Evolutionary conservation across 2,888 invertebrate species (phyloP).

Genomic region (Leptopilina myrica): DNA sequence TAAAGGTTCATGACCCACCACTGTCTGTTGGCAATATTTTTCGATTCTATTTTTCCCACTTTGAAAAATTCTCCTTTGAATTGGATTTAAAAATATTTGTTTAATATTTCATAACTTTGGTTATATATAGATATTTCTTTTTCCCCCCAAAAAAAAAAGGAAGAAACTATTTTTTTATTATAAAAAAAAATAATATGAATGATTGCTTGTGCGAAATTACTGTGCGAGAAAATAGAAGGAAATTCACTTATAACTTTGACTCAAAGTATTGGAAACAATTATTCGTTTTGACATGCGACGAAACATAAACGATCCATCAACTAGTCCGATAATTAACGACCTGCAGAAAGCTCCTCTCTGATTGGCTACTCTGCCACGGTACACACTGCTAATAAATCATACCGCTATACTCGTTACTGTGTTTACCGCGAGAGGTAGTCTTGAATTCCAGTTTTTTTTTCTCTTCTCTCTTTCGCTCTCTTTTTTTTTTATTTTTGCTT

Average conservation of each 20-base stretch:
- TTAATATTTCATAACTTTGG: too few relatives aligned
- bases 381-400: conserved; percentile 14
- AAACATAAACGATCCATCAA: conserved; percentile 36
- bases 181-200: too few relatives aligned
- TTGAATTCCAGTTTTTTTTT: conserved; percentile 14
- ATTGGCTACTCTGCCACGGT: conserved; percentile 12
- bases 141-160: too few relatives aligned
- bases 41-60: too few relatives aligned
- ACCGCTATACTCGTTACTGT: neutral
- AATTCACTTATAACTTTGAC: neutral
- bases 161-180: too few relatives aligned
- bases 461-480: too few relatives aligned
- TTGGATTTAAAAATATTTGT: too few relatives aligned
- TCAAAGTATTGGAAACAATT: conserved; percentile 33
- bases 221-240: neutral
- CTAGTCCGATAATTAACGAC: conserved; percentile 33
- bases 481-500: neutral
- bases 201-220: neutral
- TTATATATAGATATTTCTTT: too few relatives aligned
- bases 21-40: too few relatives aligned
- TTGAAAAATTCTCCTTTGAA: too few relatives aligned
- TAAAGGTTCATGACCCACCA: too few relatives aligned
- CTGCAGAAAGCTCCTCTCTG: conserved; percentile 1
- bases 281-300: conserved; percentile 37
- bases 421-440: neutral